Evolutionary conservation across 30 jellyfish, hydroid and myxozoan species (phyloP).

Genomic region (Pseudorhiza aurosa): DNA sequence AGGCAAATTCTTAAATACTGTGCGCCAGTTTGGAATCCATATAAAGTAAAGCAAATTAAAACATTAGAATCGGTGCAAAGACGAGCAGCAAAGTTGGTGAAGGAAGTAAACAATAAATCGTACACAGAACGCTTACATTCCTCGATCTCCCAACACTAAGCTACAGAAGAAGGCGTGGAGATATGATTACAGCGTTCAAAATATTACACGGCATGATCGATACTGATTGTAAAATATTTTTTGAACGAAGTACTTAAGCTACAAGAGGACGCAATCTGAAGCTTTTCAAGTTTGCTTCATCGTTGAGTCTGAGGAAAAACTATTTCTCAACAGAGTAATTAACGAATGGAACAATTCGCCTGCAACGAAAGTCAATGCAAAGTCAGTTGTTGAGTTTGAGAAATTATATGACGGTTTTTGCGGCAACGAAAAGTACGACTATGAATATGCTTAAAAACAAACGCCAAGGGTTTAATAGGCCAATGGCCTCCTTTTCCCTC

Average conservation of each 20-base stretch:
- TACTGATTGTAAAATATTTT: too few species aligned
- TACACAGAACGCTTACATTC: not conserved
- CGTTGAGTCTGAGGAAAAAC: too few species aligned
- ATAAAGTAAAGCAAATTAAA: conserved; percentile 11
- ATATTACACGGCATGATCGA: too few species aligned
- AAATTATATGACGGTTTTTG: too few species aligned
- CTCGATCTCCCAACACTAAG: conserved; percentile 1
- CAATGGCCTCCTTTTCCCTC: too few species aligned
- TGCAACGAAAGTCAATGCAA: not conserved
- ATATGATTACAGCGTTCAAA: not conserved
- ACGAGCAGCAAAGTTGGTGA: conserved; percentile 18
- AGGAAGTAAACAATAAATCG: conserved; percentile 5
- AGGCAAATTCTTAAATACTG: conserved; percentile 7
- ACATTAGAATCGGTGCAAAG: conserved; percentile 30
- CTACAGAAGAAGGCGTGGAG: not conserved
- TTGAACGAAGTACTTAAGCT: too few species aligned
- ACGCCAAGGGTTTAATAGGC: not conserved
- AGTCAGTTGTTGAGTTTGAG: too few species aligned
- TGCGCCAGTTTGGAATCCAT: conserved; percentile 6
- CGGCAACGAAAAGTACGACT: too few species aligned
- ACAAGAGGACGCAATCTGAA: not conserved
- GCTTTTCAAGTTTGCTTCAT: not conserved
- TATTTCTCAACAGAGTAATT: not conserved
- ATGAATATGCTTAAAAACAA: not conserved
- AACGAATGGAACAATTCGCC: not conserved